Percentiles rank a stretch among this genome's conserved stretches.
Conservation (phyloP, 2,888 invertebrate genomes). For the Yponomeuta cagnagella region DNA sequence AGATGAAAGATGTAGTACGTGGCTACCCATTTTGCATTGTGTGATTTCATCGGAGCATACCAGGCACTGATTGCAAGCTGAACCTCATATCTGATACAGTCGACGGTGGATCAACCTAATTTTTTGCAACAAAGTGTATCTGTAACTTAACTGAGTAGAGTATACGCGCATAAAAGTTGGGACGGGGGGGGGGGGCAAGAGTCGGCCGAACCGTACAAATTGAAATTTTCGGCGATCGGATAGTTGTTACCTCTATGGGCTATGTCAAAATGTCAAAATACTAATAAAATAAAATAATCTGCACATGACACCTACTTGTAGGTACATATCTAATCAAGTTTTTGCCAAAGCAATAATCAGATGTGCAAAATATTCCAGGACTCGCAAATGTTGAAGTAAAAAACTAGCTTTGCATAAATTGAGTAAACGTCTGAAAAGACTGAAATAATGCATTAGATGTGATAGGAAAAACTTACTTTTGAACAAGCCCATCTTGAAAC, state of each 20-base stretch:
- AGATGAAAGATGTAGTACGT: no score
- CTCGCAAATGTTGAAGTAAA: no score
- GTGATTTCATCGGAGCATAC: conserved; percentile 42
- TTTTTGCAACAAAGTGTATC: no score
- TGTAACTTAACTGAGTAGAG: no score
- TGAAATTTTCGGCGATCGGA: conserved; percentile 16
- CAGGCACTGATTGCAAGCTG: conserved; percentile 38
- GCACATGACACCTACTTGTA: background rate
- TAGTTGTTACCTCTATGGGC: background rate
- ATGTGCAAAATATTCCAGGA: no score
- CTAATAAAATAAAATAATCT: background rate
- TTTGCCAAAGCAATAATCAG: no score
- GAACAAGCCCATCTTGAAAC: conserved; percentile 69
- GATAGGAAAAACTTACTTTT: conserved; percentile 53
- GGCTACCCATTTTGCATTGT: conserved; percentile 27
- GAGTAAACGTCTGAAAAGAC: background rate
- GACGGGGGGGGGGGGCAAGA: background rate
- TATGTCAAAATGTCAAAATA: background rate
- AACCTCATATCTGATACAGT: conserved; percentile 1
- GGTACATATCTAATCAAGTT: no score
- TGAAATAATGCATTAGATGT: background rate
- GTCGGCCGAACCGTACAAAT: conserved; percentile 12
- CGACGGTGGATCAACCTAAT: background rate
- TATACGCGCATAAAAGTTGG: background rate
- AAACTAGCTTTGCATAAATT: no score